Evolutionary conservation across 2,113 vertebrate genomes (phyloP), one percentile per base, ranked within the genome.

Genomic region (Xenopus tropicalis): DNA sequence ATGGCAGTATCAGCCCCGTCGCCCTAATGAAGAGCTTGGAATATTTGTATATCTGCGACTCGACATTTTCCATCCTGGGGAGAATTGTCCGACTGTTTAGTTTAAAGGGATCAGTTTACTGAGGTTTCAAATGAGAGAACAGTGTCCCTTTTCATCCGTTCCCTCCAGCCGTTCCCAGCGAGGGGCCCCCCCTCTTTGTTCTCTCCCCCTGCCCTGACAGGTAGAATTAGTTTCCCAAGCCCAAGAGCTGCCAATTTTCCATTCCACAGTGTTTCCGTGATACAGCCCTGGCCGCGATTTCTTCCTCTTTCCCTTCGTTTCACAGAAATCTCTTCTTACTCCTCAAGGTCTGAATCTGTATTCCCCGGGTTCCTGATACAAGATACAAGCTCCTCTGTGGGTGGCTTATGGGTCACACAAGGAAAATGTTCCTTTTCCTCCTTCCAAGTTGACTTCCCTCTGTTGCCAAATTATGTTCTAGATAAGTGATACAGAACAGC

Each of bases 41-140:
- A 37, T 48, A 14, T 48, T 48, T 48, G 16, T 69, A 20, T 69
- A 25, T 69, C 66, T 51, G 51, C 66, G 25, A 56, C 19, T 29
- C 23, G 19, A 56, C 22, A 69, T 56, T 69, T 69, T 69, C 51
- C 66, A n/a, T 69, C 14, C 46, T 24, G 22, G n/a, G 22, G 65
- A 71, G 23, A 1, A 63, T 10, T 29, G 46, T 14, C 23, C 5
- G 11, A 48, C 46, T 9, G 25, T 37, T 57, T 54, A 25, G 70
- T 29, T 13, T 7, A 29, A 48, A 51, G 59, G 24, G 61, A 64
- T 66, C 48, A 12, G 61, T 54, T 57, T 66, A 65, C 61, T 29
- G 14, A n/a, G 17, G 44, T 63, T 71, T 63, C 48, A 22, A 23
- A 56, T 65, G 61, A 19, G 29, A 21, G 25, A 66, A 69, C 66